Conservation (phyloP, 2,888 invertebrate genomes). For the Drosophila tripunctata region DNA sequence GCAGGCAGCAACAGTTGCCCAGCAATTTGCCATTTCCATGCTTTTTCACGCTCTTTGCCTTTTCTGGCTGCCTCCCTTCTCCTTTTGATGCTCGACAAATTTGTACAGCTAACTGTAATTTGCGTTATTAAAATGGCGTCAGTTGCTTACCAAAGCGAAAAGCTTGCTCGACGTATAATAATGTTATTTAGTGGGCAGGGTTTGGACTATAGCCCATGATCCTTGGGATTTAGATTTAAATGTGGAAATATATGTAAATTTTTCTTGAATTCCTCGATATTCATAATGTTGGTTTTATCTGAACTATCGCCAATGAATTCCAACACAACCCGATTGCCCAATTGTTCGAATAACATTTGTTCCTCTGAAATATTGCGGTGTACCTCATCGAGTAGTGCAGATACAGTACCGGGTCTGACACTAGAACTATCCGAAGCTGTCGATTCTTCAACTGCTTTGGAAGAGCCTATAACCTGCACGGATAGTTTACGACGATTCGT, state of each 20-base stretch:
- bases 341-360: constrained; percentile 42
- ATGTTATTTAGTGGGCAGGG: not conserved
- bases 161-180: constrained; percentile 24
- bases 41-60: not conserved
- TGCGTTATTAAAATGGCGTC: constrained; percentile 76
- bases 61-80: no score
- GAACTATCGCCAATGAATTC: constrained; percentile 33
- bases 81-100: constrained; percentile 37
- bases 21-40: constrained; percentile 22
- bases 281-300: constrained; percentile 40
- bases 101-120: constrained; percentile 69
- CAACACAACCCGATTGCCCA: constrained; percentile 37
- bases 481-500: constrained; percentile 81
- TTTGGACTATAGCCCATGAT: not conserved
- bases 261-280: constrained; percentile 49
- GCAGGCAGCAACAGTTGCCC: constrained; percentile 72
- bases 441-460: not conserved
- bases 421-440: no score
- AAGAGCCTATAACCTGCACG: constrained; percentile 80
- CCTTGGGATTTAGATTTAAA: constrained; percentile 45
- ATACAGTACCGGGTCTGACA: constrained; percentile 45
- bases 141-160: constrained; percentile 69
- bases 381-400: constrained; percentile 43
- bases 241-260: constrained; percentile 42
- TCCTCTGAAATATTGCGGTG: constrained; percentile 54